A percentile compares a stretch with the other conserved stretches of the same genome.
These are phyloP conservation scores for Drosophila elegans DNA, from an alignment of 1,140 invertebrate genomes.

Conservation along the genomic window DNA sequence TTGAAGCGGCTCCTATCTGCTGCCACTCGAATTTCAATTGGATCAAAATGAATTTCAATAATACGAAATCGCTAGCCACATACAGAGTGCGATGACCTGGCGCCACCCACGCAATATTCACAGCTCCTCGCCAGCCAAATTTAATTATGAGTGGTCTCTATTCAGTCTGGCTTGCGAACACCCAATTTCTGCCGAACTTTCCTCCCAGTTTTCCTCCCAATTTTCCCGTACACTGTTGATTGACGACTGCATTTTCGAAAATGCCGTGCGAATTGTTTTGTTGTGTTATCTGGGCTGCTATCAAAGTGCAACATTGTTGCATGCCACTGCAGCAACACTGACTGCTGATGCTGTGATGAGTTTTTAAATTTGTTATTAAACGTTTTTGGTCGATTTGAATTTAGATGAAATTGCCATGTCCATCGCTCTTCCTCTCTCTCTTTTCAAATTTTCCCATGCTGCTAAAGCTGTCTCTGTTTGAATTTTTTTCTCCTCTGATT, in stretches of 20 bases:
- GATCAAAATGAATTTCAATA: conserved; percentile 73
- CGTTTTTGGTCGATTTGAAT: conserved; percentile 77
- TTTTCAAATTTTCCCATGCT: conserved; percentile 26
- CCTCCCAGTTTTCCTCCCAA: neutral
- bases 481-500: conserved; percentile 34
- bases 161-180: conserved; percentile 22
- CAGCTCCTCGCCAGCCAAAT: conserved; percentile 45
- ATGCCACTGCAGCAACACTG: conserved; percentile 1
- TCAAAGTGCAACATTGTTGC: conserved; percentile 64
- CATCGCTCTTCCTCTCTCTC: neutral
- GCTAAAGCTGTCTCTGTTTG: conserved; percentile 8
- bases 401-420: conserved; percentile 65
- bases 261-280: conserved; percentile 53
- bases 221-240: conserved; percentile 45
- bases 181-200: conserved; percentile 10
- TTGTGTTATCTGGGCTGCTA: conserved; percentile 38
- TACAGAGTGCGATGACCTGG: conserved; percentile 27
- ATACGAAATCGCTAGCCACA: conserved; percentile 48
- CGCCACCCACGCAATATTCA: neutral
- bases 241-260: conserved; percentile 68
- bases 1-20: conserved; percentile 12
- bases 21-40: conserved; percentile 29
- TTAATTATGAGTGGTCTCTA: conserved; percentile 70
- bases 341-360: conserved; percentile 59
- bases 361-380: conserved; percentile 82